Conservation (phyloP, 1,140 invertebrate genomes). For the Pachypsylla venusta region DNA sequence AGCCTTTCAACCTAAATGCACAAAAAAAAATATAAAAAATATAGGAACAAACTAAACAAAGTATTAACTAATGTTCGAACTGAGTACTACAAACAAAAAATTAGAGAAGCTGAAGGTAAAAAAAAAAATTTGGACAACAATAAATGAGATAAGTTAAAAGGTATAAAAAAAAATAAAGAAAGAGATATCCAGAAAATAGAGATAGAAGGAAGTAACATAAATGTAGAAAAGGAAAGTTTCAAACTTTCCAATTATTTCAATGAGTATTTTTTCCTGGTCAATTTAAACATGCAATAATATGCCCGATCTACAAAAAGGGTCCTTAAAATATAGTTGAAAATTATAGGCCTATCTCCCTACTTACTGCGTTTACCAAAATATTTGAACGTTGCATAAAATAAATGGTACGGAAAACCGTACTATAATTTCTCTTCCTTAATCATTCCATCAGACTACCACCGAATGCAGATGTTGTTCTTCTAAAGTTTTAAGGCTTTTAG, state of each 20-base stretch:
- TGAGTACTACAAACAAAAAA: not conserved
- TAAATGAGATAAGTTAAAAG: not conserved
- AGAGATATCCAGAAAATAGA: not conserved
- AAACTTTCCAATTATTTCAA: not conserved
- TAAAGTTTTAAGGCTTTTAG: too few relatives aligned
- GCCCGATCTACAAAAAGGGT: not conserved
- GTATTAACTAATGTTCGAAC: not conserved
- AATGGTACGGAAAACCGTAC: too few relatives aligned
- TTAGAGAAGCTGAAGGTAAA: not conserved
- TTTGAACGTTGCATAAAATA: not conserved
- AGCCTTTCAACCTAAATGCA: not conserved
- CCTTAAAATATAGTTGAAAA: not conserved
- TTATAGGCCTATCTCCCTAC: not conserved
- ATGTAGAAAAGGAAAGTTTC: not conserved
- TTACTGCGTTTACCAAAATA: not conserved
- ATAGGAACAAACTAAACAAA: not conserved
- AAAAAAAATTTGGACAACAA: slow-evolving; percentile 3
- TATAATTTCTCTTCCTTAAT: too few relatives aligned
- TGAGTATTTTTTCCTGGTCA: not conserved
- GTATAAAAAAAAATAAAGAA: not conserved
- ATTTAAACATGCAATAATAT: not conserved
- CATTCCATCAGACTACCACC: too few relatives aligned
- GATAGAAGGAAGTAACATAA: not conserved
- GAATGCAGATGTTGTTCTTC: too few relatives aligned
- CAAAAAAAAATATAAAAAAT: not conserved